Base-by-base conservation (phyloP, 1,140 invertebrate species). In the Sarcophaga bullata region DNA sequence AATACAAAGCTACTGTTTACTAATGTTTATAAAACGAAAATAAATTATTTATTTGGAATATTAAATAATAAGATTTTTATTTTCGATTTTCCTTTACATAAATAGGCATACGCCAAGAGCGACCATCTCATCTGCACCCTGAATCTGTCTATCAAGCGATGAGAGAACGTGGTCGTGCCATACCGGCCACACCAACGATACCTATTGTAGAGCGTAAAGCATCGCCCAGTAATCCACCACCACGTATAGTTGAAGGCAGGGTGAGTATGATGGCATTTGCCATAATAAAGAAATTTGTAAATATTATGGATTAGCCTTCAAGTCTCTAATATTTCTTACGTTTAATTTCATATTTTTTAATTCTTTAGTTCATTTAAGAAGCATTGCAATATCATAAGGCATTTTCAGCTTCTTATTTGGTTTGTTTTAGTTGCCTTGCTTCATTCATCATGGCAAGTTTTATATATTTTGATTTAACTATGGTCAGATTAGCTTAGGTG, bases 71-170 rank as follows among this genome's bases (percentile, higher is more conserved):
- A 37, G 25, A 37, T 37, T 37, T 37, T 37, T 37, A 37, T 37
- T 37, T 72, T 8, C 19, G 15, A 11, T 10, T 54, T 54, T 54
- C n/a, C 19, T 72, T 72, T 72, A 4, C 19, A 25, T 6, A 25
- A 72, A 72, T 3, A 72, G 96, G 91, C 88, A 91, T 96, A 85
- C 93, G 93, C 85, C 96, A 96, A 90, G 96, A 97, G 89, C 92
- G 96, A 48, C 94, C 96, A 47, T 91, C 94, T n/a, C 94, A 96
- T 86, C 86, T 94, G 80, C 93, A 93, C 86, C 94, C 95, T 25
- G 94, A 95, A 84, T 93, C 94, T 75, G 91, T 96, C 78, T 96
- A 97, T 91, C 96, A 96, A 82, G 96, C 95, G n/a, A 91, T 97
- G 84, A 92, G 94, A 76, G 96, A 97, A 91, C 92, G 95, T 75